These are phyloP conservation scores for Pelosia muscerda DNA, from an alignment of 2,888 invertebrate species.

Conservation along the genomic window DNA sequence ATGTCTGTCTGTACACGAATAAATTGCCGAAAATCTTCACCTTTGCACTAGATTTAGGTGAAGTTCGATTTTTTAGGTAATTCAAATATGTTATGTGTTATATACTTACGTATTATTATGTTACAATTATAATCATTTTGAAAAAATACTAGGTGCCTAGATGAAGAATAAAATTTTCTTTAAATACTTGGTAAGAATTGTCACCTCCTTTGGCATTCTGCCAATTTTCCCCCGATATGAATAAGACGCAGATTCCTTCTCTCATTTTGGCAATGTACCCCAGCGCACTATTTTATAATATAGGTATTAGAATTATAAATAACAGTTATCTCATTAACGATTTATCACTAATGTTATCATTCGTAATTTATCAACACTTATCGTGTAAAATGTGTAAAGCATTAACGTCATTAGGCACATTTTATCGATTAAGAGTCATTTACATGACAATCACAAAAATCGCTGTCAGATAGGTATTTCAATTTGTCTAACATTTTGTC, in stretches of 20 bases:
- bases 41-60: neutral
- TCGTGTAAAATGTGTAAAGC: neutral
- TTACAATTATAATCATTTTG: no score
- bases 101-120: no score
- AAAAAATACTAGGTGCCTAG: conserved; percentile 70
- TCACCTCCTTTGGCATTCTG: conserved; percentile 74
- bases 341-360: conserved; percentile 20
- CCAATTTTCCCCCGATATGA: conserved; percentile 73
- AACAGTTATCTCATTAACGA: conserved; percentile 24
- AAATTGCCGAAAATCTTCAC: no score
- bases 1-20: no score
- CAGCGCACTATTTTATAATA: conserved; percentile 38
- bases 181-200: conserved; percentile 68
- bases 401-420: conserved; percentile 10
- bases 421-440: neutral
- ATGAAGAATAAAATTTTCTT: conserved; percentile 71
- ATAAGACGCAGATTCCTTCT: conserved; percentile 74
- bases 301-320: conserved; percentile 35
- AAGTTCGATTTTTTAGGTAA: neutral
- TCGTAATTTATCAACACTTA: conserved; percentile 2
- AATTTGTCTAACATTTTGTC: no score
- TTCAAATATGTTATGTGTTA: no score
- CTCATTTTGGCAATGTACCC: conserved; percentile 76
- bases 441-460: neutral
- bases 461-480: neutral